Evolutionary conservation across 1,140 invertebrate genomes (phyloP).

Genomic region (Asbolus verrucosus): DNA sequence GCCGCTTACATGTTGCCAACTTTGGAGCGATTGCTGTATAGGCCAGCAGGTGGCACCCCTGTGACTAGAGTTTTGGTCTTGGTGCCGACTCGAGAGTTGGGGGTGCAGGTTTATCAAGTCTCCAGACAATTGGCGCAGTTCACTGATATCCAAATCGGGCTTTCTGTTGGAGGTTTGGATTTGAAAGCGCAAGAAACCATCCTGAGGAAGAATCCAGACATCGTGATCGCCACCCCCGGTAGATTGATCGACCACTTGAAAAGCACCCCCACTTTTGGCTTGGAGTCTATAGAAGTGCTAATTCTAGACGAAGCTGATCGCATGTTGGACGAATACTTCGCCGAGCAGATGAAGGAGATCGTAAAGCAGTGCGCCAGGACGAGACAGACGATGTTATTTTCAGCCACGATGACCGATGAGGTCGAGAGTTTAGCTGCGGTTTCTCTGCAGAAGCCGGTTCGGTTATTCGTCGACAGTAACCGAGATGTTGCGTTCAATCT

Average conservation of each 20-base stretch:
- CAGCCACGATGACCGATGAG: constrained; percentile 98
- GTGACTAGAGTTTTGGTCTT: constrained; percentile 91
- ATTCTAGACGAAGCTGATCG: constrained; percentile 96
- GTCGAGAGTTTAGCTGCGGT: constrained; percentile 86
- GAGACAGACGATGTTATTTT: constrained; percentile 98
- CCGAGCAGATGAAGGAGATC: constrained; percentile 99
- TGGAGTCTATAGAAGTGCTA: constrained; percentile 93
- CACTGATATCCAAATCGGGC: constrained; percentile 83
- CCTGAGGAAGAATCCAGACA: constrained; percentile 90
- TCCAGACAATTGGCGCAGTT: constrained; percentile 91
- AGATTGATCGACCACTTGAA: constrained; percentile 97
- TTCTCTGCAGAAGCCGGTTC: constrained; percentile 90
- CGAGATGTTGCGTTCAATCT: constrained; percentile 95
- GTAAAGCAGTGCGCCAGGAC: constrained; percentile 89
- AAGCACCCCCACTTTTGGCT: constrained; percentile 92
- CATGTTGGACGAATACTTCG: constrained; percentile 98
- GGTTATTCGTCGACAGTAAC: constrained; percentile 94
- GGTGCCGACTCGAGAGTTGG: constrained; percentile 96
- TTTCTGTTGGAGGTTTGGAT: constrained; percentile 94
- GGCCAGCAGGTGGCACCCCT: constrained; percentile 71
- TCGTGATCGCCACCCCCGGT: constrained; percentile 98
- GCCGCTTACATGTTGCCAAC: constrained; percentile 99
- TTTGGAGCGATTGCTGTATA: constrained; percentile 91
- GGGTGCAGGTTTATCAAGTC: constrained; percentile 93
- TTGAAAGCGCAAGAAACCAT: constrained; percentile 92